Base-by-base conservation (phyloP, 2,113 vertebrate species). In the Anoura caudifer region DNA sequence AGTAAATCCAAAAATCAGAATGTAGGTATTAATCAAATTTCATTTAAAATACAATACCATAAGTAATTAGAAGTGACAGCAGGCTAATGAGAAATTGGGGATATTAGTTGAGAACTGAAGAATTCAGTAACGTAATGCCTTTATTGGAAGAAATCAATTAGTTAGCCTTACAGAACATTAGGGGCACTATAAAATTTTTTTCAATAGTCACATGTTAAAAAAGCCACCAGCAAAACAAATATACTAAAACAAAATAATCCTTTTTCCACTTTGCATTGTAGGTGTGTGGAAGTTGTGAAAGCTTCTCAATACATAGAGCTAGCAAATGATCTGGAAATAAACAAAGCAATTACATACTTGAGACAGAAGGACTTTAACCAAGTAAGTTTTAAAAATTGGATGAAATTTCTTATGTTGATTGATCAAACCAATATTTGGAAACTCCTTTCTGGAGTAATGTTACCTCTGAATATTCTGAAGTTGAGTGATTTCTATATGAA, bases 281-380 rank as follows among this genome's bases (percentile, higher is more conserved):
- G 99, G 99, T 99, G 99, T 98, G 99, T 99, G 93, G 99, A 99
- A 95, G 99, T 98, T 92, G 99, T 99, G 87, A 99, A 99, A 98
- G 98, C 98, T 76, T 99, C 99, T 84, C 99, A 99, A 59, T 99
- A 99, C 47, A 99, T 99, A 6, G 99, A 99, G 94, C 98, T 99
- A 73, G 99, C 99, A 91, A 99, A 99, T 95, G 99, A 99, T 85
- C 97, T 99, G 94, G 99, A 99, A 98, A 99, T 99, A 97, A 99
- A 99, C 98, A 99, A 99, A 98, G 99, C 99, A 87, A 99, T 99
- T 97, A 99, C 99, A n/a, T 99, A 99, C 96, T 98, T 99, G 91
- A 98, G 99, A 97, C 99, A 99, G 97, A 99, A 98, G 97, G 99
- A 99, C 97, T 99, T 99, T 97, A 99, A 99, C 87, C 99, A 99